Evolutionary conservation across 2,113 vertebrate genomes (phyloP).

Genomic region (Ginglymostoma cirratum): DNA sequence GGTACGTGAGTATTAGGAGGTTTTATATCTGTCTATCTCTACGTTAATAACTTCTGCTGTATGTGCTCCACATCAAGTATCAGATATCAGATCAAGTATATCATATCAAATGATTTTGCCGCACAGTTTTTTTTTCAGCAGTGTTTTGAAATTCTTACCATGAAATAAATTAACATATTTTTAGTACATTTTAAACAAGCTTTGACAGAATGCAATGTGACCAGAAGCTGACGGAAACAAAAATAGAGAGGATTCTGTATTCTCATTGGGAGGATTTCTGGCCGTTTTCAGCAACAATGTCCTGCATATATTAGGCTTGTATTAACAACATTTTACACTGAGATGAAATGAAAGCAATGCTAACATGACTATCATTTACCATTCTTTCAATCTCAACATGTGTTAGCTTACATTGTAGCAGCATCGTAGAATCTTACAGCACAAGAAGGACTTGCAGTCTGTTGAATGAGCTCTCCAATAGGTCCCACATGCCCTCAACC

Average conservation of each 20-base stretch:
- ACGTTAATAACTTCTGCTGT: not conserved
- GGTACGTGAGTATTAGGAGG: not conserved
- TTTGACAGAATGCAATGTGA: not conserved
- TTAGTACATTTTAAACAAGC: not conserved
- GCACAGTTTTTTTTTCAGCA: not conserved
- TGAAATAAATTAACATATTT: not conserved
- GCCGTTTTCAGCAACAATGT: not conserved
- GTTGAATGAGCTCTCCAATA: not conserved
- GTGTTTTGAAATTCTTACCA: not conserved
- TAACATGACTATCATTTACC: not conserved
- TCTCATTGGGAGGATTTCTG: not conserved
- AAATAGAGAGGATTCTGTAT: not conserved
- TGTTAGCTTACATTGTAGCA: not conserved
- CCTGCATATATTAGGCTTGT: not conserved
- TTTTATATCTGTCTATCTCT: not conserved
- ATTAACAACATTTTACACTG: not conserved
- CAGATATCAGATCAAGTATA: not conserved
- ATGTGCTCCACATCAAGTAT: not conserved
- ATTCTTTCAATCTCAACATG: not conserved
- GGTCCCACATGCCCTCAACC: not conserved
- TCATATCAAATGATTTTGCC: not conserved
- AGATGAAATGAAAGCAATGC: not conserved
- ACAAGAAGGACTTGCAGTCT: not conserved
- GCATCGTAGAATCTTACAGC: not conserved
- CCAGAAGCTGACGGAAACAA: not conserved